Evolutionary conservation across 2,113 vertebrate genomes (phyloP).

Genomic region (Merops nubicus): DNA sequence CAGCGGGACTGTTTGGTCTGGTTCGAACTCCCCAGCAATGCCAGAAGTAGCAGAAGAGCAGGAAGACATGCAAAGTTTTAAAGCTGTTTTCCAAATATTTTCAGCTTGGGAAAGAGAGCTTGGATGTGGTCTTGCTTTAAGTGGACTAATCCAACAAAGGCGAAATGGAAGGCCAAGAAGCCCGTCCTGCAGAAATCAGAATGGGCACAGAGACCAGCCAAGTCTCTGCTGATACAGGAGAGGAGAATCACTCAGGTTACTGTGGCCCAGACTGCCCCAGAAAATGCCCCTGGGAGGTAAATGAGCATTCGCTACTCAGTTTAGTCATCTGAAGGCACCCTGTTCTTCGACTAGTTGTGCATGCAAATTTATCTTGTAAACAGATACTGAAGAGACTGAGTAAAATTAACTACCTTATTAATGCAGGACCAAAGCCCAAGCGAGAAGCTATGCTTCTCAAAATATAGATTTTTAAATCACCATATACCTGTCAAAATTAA

Average conservation of each 20-base stretch:
- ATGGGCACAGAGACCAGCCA: background rate
- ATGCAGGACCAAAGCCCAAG: background rate
- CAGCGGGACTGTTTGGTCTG: background rate
- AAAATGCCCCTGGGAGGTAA: background rate
- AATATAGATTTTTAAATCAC: background rate
- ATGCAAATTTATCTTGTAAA: background rate
- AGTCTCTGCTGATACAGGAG: background rate
- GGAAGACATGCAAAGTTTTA: background rate
- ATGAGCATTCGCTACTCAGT: rapidly evolving
- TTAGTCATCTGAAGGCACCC: background rate
- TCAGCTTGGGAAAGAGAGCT: background rate
- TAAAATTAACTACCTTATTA: background rate
- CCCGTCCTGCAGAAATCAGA: background rate
- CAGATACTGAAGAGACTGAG: background rate
- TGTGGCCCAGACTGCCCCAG: background rate
- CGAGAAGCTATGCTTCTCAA: background rate
- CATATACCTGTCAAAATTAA: background rate
- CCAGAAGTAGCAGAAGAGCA: background rate
- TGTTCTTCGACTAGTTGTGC: background rate
- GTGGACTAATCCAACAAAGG: background rate
- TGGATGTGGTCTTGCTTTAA: background rate
- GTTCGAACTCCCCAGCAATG: background rate
- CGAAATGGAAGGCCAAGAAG: background rate
- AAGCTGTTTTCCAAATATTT: background rate
- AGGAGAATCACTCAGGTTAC: background rate